Evolutionary conservation across 1,140 invertebrate species (phyloP), one percentile per base, ranked within the genome.

Genomic region (Marisa cornuarietis): DNA sequence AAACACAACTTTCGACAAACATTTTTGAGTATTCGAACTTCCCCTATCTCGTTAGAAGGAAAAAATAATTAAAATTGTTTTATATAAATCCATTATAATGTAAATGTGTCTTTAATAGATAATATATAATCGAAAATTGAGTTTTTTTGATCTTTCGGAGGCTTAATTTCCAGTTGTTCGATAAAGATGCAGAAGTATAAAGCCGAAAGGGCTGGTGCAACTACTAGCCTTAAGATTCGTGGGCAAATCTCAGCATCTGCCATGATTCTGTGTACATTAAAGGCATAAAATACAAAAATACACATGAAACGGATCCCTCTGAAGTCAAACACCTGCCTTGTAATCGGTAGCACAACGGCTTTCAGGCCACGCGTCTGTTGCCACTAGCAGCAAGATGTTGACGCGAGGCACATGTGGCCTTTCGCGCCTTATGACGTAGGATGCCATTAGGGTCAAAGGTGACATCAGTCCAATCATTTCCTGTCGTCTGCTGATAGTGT

Each of bases 391-490:
- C n/a, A 49, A 74, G 61, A 66, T 79, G 78, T 80, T 81, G 66
- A 65, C 79, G 75, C n/a, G 26, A 66, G 71, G 65, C 76, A 82
- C 79, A 77, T 83, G 81, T 73, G 81, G 42, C 73, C 24, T 24
- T 83, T 83, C 80, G 80, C 83, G 83, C 82, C 82, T 81, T 83
- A 63, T 85, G 82, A 85, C 82, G 82, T 83, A 81, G 52, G 71
- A 66, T 52, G 79, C 71, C 68, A 26, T 68, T 49, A 72, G 79
- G 83, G 83, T 85, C 83, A 85, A 79, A 83, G 83, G 83, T 85
- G 71, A 71, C 71, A 51, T 54, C 76, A 76, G 76, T 31, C 68
- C 76, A 77, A 54, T 63, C 54, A 72, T 78, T 71, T 72, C 54
- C 75, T 79, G 80, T 85, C 83, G 83, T 85, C 83, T 85, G 83